Evolutionary conservation across 2,888 invertebrate species (phyloP).

Genomic region (Melanchra persicariae): DNA sequence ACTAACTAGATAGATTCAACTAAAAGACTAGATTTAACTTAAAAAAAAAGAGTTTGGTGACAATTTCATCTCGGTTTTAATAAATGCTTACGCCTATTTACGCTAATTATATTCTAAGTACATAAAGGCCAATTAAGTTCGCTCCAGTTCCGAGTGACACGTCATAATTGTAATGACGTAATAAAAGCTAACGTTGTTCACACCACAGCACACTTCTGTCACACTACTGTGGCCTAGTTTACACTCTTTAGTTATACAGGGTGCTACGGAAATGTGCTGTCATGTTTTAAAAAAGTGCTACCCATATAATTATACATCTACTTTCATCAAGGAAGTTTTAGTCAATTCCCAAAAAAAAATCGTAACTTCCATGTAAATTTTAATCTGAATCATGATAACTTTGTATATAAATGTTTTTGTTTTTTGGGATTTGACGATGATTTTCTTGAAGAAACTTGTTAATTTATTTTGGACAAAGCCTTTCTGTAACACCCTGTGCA

Average conservation of each 20-base stretch:
- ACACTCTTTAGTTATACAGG: constrained; percentile 23
- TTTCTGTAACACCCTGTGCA: background rate
- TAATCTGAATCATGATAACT: no score
- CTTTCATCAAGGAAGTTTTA: no score
- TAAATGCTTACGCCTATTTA: background rate
- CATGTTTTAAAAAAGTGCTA: background rate
- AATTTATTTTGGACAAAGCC: no score
- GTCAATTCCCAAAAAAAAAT: no score
- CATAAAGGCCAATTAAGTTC: constrained; percentile 34
- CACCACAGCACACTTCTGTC: constrained; percentile 33
- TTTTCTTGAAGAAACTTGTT: no score
- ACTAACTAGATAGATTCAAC: no score
- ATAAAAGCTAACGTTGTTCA: constrained; percentile 53
- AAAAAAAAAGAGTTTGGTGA: background rate
- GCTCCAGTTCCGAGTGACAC: constrained; percentile 53
- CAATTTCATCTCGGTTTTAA: no score
- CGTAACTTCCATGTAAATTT: no score
- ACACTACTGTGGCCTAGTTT: constrained; percentile 40
- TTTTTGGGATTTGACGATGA: no score
- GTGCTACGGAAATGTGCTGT: background rate
- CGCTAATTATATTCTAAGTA: constrained; percentile 18
- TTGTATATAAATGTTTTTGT: no score
- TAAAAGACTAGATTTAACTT: no score
- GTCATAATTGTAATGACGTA: constrained; percentile 39
- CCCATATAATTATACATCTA: no score